phyloP scores from a whole-genome alignment of 2,113 vertebrate species.

The Aspidoscelis tigris region DNA sequence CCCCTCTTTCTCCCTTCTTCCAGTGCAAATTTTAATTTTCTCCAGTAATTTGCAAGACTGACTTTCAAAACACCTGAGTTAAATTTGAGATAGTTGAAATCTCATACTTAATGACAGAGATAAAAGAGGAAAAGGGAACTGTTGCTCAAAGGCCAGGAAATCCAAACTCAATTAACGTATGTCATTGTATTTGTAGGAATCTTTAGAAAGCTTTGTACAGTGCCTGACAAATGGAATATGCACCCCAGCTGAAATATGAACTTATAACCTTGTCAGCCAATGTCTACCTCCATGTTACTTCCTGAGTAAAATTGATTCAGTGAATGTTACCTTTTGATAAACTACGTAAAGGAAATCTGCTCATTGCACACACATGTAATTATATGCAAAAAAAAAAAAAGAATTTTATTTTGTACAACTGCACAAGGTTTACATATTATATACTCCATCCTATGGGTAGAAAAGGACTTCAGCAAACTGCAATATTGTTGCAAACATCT shows the following conservation, averaged over 20 bases:
- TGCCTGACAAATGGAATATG: slow-evolving; percentile 65
- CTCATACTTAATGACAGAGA: background rate
- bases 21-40: background rate
- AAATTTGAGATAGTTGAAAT: background rate
- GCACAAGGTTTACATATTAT: background rate
- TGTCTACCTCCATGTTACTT: slow-evolving; percentile 61
- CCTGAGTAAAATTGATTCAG: slow-evolving; percentile 48
- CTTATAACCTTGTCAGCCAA: slow-evolving; percentile 69
- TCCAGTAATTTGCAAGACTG: background rate
- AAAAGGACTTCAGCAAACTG: rapidly evolving
- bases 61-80: background rate
- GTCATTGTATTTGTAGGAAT: slow-evolving; percentile 56
- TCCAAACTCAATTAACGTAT: slow-evolving; percentile 42
- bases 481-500: background rate
- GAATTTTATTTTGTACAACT: background rate
- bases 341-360: slow-evolving; percentile 50
- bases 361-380: background rate
- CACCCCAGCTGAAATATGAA: slow-evolving; percentile 78
- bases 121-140: background rate
- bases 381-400: background rate
- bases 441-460: background rate
- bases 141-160: slow-evolving; percentile 63
- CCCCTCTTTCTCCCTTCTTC: background rate
- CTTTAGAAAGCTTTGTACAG: slow-evolving; percentile 50
- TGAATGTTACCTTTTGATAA: slow-evolving; percentile 38